A percentile compares a stretch with the other conserved stretches of the same genome.
phyloP scores from a whole-genome alignment of 2,113 vertebrate genomes.

The Clinocottus analis region DNA sequence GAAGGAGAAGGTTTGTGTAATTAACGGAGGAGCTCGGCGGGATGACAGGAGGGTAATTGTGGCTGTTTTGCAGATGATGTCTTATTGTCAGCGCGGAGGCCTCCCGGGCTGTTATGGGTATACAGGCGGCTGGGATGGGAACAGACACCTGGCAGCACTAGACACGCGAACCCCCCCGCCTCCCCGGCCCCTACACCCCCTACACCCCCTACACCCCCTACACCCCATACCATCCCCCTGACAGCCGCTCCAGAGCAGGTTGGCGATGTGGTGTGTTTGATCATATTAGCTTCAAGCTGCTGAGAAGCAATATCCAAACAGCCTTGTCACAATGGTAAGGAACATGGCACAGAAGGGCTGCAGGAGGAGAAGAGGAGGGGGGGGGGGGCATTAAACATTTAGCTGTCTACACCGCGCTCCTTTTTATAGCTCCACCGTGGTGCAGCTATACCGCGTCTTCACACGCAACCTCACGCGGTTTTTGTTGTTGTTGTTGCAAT shows the following conservation, averaged over 20 bases:
- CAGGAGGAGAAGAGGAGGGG: slow-evolving; percentile 5
- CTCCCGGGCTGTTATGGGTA: slow-evolving; percentile 68
- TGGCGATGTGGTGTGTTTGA: slow-evolving; percentile 63
- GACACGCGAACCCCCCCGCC: slow-evolving; percentile 63
- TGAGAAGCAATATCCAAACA: slow-evolving; percentile 70
- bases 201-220: too few relatives aligned
- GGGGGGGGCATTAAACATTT: slow-evolving; percentile 74
- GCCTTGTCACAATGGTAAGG: slow-evolving; percentile 65
- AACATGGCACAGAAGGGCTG: slow-evolving; percentile 50
- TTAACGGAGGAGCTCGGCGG: slow-evolving; percentile 61
- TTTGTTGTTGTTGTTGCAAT: not conserved
- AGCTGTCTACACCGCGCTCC: slow-evolving; percentile 39
- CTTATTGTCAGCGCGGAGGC: slow-evolving; percentile 67
- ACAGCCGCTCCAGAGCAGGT: slow-evolving; percentile 38
- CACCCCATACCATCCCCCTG: slow-evolving; percentile 26
- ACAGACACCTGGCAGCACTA: slow-evolving; percentile 77
- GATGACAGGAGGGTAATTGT: slow-evolving; percentile 65
- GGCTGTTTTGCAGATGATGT: slow-evolving; percentile 71
- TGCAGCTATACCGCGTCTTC: slow-evolving; percentile 32
- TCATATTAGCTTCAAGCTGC: slow-evolving; percentile 74
- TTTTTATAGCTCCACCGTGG: slow-evolving; percentile 31
- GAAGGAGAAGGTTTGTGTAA: slow-evolving; percentile 74
- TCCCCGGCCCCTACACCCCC: too few relatives aligned
- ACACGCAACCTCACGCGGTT: slow-evolving; percentile 5
- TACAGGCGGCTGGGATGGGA: slow-evolving; percentile 51